Conservation (phyloP, 2,888 invertebrate genomes). For the Agrilus biguttatus region DNA sequence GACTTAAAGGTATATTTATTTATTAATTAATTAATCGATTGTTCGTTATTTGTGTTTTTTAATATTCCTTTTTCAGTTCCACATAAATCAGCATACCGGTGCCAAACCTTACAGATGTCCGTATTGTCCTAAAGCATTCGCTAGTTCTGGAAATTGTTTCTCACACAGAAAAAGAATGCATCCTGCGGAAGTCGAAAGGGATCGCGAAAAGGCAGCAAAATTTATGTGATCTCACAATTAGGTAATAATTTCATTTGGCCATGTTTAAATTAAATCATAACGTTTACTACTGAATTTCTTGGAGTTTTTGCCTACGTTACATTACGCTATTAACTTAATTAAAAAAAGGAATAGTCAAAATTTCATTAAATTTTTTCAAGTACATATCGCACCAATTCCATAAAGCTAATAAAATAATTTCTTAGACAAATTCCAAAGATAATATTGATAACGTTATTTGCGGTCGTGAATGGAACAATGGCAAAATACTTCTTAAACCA, state of each 20-base stretch:
- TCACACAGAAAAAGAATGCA: slow-evolving; percentile 61
- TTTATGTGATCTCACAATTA: slow-evolving; percentile 35
- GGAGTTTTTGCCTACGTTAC: too few relatives aligned
- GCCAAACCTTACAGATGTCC: slow-evolving; percentile 59
- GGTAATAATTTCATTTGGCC: neutral
- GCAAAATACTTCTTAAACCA: too few relatives aligned
- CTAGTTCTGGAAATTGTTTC: slow-evolving; percentile 60
- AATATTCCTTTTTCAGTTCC: slow-evolving; percentile 36
- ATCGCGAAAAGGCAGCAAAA: slow-evolving; percentile 38
- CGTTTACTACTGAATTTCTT: too few relatives aligned
- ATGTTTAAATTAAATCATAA: too few relatives aligned
- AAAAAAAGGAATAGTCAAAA: too few relatives aligned
- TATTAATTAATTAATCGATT: neutral
- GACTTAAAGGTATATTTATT: slow-evolving; percentile 45
- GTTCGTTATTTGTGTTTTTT: neutral
- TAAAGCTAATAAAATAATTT: too few relatives aligned
- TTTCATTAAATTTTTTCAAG: too few relatives aligned
- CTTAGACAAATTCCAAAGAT: too few relatives aligned
- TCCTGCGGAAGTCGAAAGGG: slow-evolving; percentile 43
- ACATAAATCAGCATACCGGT: slow-evolving; percentile 63
- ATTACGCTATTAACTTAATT: too few relatives aligned
- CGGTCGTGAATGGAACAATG: too few relatives aligned
- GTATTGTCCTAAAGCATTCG: slow-evolving; percentile 56
- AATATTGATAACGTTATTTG: too few relatives aligned
- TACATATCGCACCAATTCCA: too few relatives aligned